Evolutionary conservation across 2,888 invertebrate species (phyloP).

Genomic region (Imbricaverruca yamaguchii): DNA sequence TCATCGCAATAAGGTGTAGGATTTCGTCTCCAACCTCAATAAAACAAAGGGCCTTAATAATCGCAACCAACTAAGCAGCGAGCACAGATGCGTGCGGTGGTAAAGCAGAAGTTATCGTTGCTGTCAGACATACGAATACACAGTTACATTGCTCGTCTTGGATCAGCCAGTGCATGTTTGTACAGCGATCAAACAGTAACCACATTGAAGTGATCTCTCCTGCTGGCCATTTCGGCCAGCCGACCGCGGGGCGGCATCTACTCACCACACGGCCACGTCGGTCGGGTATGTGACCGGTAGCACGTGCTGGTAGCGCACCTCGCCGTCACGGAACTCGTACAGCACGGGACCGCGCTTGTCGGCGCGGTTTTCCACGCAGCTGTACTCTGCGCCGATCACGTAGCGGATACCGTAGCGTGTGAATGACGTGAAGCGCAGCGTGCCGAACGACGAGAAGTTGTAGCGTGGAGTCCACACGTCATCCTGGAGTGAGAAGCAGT

Average conservation of each 20-base stretch:
- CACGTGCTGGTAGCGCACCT: not conserved
- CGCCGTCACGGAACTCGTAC: not conserved
- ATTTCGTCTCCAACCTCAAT: no score
- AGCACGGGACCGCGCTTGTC: constrained; percentile 9
- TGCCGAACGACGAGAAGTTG: constrained; percentile 6
- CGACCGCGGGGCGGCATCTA: not conserved
- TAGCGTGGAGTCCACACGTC: not conserved
- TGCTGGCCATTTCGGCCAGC: no score
- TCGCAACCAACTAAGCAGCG: no score
- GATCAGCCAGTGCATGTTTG: no score
- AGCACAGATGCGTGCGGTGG: no score
- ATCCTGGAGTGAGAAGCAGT: not conserved
- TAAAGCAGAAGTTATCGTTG: no score
- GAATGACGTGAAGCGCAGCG: not conserved
- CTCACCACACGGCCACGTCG: constrained; percentile 14
- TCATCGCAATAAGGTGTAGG: no score
- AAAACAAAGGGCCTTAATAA: no score
- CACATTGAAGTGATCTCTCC: no score
- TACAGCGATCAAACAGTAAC: no score
- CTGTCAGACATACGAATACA: no score
- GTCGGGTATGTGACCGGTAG: not conserved
- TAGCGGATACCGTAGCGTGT: not conserved
- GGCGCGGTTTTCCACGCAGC: not conserved
- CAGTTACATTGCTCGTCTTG: no score
- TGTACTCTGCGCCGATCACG: constrained; percentile 12